phyloP scores from a whole-genome alignment of 2,888 invertebrate genomes.

The Petrophora chlorosata region DNA sequence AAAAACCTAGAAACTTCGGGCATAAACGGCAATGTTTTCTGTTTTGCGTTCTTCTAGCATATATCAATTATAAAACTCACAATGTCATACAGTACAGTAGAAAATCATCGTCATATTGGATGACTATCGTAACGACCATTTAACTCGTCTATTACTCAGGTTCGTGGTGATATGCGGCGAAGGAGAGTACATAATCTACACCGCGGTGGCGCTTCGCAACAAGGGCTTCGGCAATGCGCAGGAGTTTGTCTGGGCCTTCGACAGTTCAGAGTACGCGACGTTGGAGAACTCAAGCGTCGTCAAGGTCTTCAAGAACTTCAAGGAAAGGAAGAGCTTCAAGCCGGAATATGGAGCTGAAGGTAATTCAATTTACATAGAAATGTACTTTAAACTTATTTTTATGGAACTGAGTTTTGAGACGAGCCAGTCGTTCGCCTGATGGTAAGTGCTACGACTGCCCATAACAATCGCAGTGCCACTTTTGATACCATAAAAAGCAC shows the following conservation, averaged over 20 bases:
- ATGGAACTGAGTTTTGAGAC: no score
- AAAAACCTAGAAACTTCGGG: no score
- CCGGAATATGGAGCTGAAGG: conserved; percentile 98
- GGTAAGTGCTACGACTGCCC: no score
- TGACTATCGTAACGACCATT: neutral
- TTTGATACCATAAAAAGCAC: no score
- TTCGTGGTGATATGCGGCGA: conserved; percentile 98
- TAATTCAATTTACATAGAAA: conserved; percentile 43
- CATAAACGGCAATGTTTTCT: no score
- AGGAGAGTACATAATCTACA: conserved; percentile 99
- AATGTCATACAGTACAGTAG: no score
- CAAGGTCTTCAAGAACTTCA: conserved; percentile 98
- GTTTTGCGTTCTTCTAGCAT: no score
- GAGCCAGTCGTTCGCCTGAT: no score
- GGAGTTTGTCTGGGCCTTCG: conserved; percentile 99
- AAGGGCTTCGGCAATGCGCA: conserved; percentile 99
- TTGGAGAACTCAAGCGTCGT: conserved; percentile 95
- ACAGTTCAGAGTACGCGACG: conserved; percentile 96
- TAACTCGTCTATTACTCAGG: conserved; percentile 52
- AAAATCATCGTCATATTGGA: no score
- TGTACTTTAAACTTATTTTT: no score
- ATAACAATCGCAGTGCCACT: no score
- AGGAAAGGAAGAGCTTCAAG: conserved; percentile 97
- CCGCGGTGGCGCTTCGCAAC: conserved; percentile 99
- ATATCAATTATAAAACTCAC: no score